phyloP scores from a whole-genome alignment of 2,888 invertebrate species.

The Cerastis leucographa region DNA sequence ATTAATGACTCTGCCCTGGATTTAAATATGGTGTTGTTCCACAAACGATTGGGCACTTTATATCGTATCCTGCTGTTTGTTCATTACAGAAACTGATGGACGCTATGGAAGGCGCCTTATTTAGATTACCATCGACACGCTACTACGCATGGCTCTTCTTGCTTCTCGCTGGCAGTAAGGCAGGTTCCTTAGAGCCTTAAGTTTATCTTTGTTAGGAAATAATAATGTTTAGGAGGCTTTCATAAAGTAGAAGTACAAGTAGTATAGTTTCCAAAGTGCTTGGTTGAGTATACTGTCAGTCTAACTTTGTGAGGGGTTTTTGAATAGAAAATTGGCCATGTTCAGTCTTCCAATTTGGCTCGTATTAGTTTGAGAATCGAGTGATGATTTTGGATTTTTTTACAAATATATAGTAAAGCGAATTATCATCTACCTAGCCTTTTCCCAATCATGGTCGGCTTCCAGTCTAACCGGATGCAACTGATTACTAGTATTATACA shows the following conservation, averaged over 20 bases:
- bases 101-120: too few relatives aligned
- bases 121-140: too few relatives aligned
- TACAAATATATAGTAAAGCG: neutral
- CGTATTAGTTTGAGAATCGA: neutral
- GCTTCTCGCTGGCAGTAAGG: neutral
- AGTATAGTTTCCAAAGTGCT: constrained; percentile 3
- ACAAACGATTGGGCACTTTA: too few relatives aligned
- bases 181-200: neutral
- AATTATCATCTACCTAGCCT: neutral
- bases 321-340: neutral
- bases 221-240: neutral
- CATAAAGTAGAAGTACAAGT: neutral
- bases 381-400: neutral
- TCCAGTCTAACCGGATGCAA: neutral
- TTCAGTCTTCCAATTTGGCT: neutral
- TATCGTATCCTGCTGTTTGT: too few relatives aligned
- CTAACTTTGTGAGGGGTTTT: neutral
- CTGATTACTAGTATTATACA: neutral
- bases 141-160: neutral
- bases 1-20: too few relatives aligned
- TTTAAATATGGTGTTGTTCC: too few relatives aligned
- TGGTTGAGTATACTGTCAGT: neutral
- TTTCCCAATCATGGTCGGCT: neutral
- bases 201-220: constrained; percentile 15
- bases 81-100: too few relatives aligned